Base-by-base conservation (phyloP, 2,888 invertebrate genomes). In the Pammene fasciana region DNA sequence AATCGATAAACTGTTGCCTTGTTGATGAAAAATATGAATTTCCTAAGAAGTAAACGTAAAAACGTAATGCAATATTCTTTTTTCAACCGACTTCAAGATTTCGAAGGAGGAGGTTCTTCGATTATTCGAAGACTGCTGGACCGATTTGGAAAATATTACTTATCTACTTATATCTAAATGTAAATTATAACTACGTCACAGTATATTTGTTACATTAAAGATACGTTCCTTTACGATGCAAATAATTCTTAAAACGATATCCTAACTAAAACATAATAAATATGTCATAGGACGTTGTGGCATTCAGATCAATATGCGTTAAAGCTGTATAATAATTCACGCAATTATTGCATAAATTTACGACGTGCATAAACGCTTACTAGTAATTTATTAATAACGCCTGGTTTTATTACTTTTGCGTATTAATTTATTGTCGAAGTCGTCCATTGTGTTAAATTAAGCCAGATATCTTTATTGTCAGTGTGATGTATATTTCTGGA, bases 321-420 rank as follows among this genome's bases (percentile, higher is more conserved):
- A 50, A 64, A 65, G 52, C 36, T 43, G 57, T 50, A n/a, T n/a
- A 52, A 65, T 68, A 64, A 68, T 68, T 65, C 57, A 65, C 57
- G 14, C 57, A 65, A 64, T 65, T 57, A 68, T 68, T 68, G 57
- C 41, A 38, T 50, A 57, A 41, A 59, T 68, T 68, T 65, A 68
- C 57, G 57, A 38, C 16, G 45, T 26, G 54, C 67, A 67, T 61
- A 67, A 67, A 57, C 50, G 45, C 46, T 46, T 38, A 55, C 13
- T 13, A 18, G 36, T 64, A 64, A 68, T 64, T 68, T 57, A 65
- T 65, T 64, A 57, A 64, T 57, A 61, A 46, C 18, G 45, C 48
- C n/a, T 45, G 38, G 41, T 65, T 68, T 62, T 68, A 64, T 68
- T 45, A 64, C 50, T 65, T 68, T 57, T 57, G 38, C 64, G n/a